Percentiles rank a stretch among this genome's conserved stretches.
These are phyloP conservation scores for Falco naumanni DNA, from an alignment of 2,797 vertebrate genomes.

Conservation along the genomic window DNA sequence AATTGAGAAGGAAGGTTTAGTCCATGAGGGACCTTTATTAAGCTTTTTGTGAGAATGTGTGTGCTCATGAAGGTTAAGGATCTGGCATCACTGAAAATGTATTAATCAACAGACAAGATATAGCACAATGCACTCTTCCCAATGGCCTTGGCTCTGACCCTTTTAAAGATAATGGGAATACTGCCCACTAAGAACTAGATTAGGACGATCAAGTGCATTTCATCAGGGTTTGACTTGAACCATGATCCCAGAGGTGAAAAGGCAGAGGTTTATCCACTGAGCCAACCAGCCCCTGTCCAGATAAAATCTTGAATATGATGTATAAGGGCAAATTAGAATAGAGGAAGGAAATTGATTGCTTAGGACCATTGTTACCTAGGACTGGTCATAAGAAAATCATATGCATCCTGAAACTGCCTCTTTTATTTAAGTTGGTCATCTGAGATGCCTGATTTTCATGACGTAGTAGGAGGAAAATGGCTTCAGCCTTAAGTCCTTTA, in stretches of 20 bases:
- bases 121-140: slow-evolving; percentile 68
- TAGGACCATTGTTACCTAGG: not conserved
- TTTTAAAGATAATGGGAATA: slow-evolving; percentile 77
- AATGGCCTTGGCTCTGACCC: slow-evolving; percentile 75
- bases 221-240: slow-evolving; percentile 77
- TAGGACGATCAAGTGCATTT: slow-evolving; percentile 76
- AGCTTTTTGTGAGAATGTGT: slow-evolving; percentile 49
- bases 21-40: slow-evolving; percentile 10
- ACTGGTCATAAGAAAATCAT: not conserved
- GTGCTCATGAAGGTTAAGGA: slow-evolving; percentile 56
- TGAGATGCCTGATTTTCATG: not conserved
- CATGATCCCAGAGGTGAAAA: slow-evolving; percentile 75
- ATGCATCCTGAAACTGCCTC: not conserved
- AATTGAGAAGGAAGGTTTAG: not conserved
- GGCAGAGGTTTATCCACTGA: slow-evolving; percentile 76
- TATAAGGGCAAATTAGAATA: slow-evolving; percentile 71
- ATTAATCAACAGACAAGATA: slow-evolving; percentile 74
- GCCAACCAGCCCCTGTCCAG: slow-evolving; percentile 70
- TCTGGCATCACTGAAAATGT: slow-evolving; percentile 68
- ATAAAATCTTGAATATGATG: slow-evolving; percentile 75
- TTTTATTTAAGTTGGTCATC: not conserved
- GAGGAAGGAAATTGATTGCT: slow-evolving; percentile 63
- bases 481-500: not conserved
- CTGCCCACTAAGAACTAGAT: slow-evolving; percentile 78
- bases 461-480: not conserved